Evolutionary conservation across 2,888 invertebrate genomes (phyloP).

Genomic region (Volucella inanis): DNA sequence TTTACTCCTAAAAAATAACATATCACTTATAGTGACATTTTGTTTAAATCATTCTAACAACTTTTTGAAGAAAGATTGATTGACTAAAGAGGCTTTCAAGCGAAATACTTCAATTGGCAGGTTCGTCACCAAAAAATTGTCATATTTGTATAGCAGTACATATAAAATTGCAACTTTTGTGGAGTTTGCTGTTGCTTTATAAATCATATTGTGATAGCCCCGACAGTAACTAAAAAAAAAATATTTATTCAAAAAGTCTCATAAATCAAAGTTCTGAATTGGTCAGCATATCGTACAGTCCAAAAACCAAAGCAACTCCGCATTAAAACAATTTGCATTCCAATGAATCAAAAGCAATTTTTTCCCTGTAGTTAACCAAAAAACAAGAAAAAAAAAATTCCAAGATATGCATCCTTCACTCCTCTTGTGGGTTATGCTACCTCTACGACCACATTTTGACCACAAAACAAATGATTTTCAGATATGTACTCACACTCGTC

Average conservation of each 20-base stretch:
- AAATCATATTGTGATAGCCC: conserved; percentile 63
- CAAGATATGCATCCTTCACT: conserved; percentile 48
- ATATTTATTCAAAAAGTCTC: conserved; percentile 42
- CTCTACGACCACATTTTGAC: conserved; percentile 29
- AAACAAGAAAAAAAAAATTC: conserved; percentile 9
- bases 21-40: no score
- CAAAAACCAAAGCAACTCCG: conserved; percentile 34
- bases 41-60: no score
- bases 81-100: background rate
- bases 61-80: background rate
- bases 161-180: conserved; percentile 47
- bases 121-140: background rate
- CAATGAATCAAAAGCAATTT: conserved; percentile 60
- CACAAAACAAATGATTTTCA: conserved; percentile 51
- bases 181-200: conserved; percentile 49
- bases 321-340: conserved; percentile 75
- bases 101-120: background rate
- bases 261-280: conserved; percentile 60
- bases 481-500: background rate
- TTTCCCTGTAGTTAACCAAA: conserved; percentile 23
- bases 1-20: no score
- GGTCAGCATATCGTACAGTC: conserved; percentile 2
- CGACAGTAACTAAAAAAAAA: conserved; percentile 7
- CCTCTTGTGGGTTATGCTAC: background rate
- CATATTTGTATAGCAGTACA: conserved; percentile 32